Evolutionary conservation across 2,113 vertebrate genomes (phyloP), one percentile per base, ranked within the genome.

Genomic region (Orcinus orca): DNA sequence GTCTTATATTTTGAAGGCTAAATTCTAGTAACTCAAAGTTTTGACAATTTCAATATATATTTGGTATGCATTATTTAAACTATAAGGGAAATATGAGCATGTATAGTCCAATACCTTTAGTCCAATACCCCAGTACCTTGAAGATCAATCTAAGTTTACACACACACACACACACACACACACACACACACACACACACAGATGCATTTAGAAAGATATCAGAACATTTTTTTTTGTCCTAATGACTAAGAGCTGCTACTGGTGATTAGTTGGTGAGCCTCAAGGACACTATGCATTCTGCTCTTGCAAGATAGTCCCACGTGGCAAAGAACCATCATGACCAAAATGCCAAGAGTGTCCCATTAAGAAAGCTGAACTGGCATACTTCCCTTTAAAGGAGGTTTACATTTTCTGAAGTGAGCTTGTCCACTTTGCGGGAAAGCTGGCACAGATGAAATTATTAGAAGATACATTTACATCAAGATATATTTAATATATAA

Each of bases 41-140:
- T 76, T 88, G 20, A 76, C 20, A 55, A 97, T 95, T 95, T 97
- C 77, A 97, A n/a, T 88, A 88, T 85, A 91, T 97, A 97, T 63
- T 97, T 98, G 97, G 95, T 98, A 98, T 97, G 91, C 91, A 96
- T 95, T 88, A 96, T 79, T 96, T 96, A 97, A 97, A 77, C 88
- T 98, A 97, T 98, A 98, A 98, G 97, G 91, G 20, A 74, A 94
- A 55, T 88, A 55, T 9, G 41, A 93, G 9, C 14, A 10, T n/a
- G 10, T 70, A 81, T 88, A 76, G 44, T 79, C 8, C 17, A 88
- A 44, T 83, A 41, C n/a, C 26, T 65, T 84, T 87, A 80, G 26
- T 79, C 8, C 8, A 87, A 47, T 83, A 33, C 36, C 77, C 9
- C 14, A 91, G 53, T 83, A 36, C 44, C 11, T 44, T 79, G 13